Evolutionary conservation across 2,113 vertebrate genomes (phyloP).

Genomic region (Xiphophorus hellerii): DNA sequence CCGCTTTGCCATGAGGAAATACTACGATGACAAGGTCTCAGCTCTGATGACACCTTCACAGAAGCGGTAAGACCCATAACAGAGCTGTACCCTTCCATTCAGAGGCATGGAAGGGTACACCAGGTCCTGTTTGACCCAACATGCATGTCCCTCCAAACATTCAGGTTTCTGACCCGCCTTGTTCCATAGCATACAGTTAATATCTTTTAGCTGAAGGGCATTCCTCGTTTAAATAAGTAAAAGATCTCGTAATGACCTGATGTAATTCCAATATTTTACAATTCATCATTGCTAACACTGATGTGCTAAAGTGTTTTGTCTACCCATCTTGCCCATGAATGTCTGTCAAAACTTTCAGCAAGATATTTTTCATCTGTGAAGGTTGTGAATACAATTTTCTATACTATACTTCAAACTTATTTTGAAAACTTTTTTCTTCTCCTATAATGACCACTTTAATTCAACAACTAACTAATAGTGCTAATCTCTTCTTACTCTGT

Average conservation of each 20-base stretch:
- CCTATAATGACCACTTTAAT: too few relatives aligned
- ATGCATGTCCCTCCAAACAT: constrained; percentile 22
- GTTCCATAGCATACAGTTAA: constrained; percentile 13
- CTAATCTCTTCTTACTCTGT: too few relatives aligned
- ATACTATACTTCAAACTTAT: not conserved
- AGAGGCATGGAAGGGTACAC: constrained; percentile 4
- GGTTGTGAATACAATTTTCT: not conserved
- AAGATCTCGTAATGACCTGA: constrained; percentile 36
- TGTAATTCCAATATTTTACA: constrained; percentile 36
- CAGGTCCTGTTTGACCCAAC: not conserved
- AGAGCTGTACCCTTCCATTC: constrained; percentile 44
- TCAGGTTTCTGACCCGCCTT: constrained; percentile 25
- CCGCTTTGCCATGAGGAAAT: constrained; percentile 98
- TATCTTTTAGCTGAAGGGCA: constrained; percentile 1
- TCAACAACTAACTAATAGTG: too few relatives aligned
- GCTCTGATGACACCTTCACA: constrained; percentile 96
- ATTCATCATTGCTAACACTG: constrained; percentile 28
- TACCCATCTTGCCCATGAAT: not conserved
- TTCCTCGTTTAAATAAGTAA: constrained; percentile 35
- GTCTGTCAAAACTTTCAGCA: constrained; percentile 13
- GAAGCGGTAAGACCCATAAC: constrained; percentile 85
- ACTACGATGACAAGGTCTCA: constrained; percentile 96
- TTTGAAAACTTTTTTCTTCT: not conserved
- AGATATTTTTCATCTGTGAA: not conserved
- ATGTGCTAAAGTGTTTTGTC: constrained; percentile 1